Evolutionary conservation across 1,140 invertebrate species (phyloP), one percentile per base, ranked within the genome.

Genomic region (Ceratoteleas bidentatus): DNA sequence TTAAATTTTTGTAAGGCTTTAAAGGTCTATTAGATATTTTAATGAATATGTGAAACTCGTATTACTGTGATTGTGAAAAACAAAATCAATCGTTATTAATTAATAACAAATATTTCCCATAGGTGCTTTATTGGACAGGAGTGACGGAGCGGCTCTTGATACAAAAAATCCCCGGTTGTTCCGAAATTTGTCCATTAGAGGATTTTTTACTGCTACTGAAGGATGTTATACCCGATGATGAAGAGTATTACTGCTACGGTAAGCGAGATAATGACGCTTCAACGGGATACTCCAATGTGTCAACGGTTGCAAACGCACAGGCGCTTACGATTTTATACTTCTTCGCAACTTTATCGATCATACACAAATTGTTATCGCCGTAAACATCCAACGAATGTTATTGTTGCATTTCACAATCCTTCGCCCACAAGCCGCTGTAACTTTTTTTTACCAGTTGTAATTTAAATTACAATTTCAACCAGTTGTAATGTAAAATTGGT

Each of bases 81-180:
- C 24, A 24, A 24, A 24, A 24, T 24, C 24, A 24, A 24, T 24
- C 24, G 24, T 1, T 24, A 24, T 24, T 24, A 24, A 24, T 24
- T 24, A 4, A 2, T 24, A 4, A 24, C 24, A 2, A 24, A 2
- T 50, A 6, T 52, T 6, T 60, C 32, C 43, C 8, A 58, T 15
- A 90, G 89, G 85, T 88, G 14, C 36, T 87, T 13, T 74, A 80
- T 6, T 90, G 88, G 87, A 87, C 87, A 3, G 89, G 89, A 57
- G 81, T 85, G 2, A 85, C 86, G 0, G 86, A 89, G 47, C 66
- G 72, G 34, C 65, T 89, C 11, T 64, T 84, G 2, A 34, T 69
- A 9, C 82, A 89, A 85, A 85, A 60, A 40, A 87, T 90, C 43
- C 88, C 88, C 0, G 85, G 82, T 3, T 90, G 89, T 68, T n/a